Conservation (phyloP, 2,888 invertebrate genomes). For the Athalia rosae region DNA sequence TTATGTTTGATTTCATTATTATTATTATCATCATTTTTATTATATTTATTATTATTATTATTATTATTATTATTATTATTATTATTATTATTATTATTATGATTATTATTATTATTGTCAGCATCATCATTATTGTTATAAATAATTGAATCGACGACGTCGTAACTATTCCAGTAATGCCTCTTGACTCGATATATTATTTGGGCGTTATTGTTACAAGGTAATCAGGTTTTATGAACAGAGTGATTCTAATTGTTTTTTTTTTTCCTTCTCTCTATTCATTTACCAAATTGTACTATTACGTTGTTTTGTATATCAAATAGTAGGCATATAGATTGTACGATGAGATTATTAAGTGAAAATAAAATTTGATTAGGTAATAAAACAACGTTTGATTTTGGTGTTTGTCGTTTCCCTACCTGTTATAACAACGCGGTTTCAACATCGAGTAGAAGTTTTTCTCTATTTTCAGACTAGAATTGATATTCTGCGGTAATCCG, state of each 20-base stretch:
- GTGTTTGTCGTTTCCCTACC: background rate
- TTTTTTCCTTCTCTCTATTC: background rate
- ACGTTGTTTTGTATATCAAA: conserved; percentile 72
- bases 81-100: conserved; percentile 44
- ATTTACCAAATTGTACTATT: conserved; percentile 62
- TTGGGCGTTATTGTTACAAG: conserved; percentile 27
- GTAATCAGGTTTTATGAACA: background rate
- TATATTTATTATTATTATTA: conserved; percentile 30
- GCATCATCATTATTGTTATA: conserved; percentile 5
- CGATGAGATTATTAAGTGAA: conserved; percentile 73
- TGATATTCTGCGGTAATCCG: no score
- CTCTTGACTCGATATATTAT: conserved; percentile 20
- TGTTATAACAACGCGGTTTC: background rate
- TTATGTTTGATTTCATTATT: conserved; percentile 29
- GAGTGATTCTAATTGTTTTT: background rate
- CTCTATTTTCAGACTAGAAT: no score
- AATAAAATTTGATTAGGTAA: conserved; percentile 74
- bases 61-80: conserved; percentile 19
- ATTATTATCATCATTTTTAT: conserved; percentile 45
- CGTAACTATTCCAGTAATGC: conserved; percentile 17
- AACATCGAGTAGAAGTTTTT: no score
- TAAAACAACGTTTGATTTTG: conserved; percentile 45
- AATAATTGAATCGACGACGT: conserved; percentile 34
- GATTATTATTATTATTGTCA: conserved; percentile 25
- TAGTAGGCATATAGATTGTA: conserved; percentile 73